Base-by-base conservation (phyloP, 1,140 invertebrate genomes). In the Reticulitermes speratus region DNA sequence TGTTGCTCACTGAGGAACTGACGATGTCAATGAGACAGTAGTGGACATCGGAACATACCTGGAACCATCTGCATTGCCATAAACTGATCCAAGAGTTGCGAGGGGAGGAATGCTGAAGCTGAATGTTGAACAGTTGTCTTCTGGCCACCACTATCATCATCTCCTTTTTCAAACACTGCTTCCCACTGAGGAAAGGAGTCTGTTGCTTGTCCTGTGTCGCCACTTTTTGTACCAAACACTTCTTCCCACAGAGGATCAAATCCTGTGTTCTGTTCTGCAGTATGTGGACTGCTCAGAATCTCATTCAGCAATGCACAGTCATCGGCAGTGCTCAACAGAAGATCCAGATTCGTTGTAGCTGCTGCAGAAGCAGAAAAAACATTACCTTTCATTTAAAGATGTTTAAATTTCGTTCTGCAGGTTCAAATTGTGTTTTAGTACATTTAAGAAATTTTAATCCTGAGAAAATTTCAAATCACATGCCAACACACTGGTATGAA, bases 261-360 rank as follows among this genome's bases (percentile, higher is more conserved):
- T 75, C 87, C 89, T 21, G 86, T 89, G 84, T 90, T 89, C 38
- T 44, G 48, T 19, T 69, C 85, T 38, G 85, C 81, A 38, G 48
- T 16, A 38, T 52, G 45, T 82, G 59, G 65, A 75, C 30, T 30
- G 44, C 48, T 44, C 1, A 92, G 87, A 85, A 92, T 91, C n/a
- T 91, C 91, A 87, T 91, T 90, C 23, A 91, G 88, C 65, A 91
- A 88, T 25, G 89, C 88, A 38, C 91, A 88, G 85, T 89, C 91
- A 86, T 91, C 91, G 0, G 90, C 90, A 32, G 88, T 89, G 85
- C 38, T 89, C 87, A n/a, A 90, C 88, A 75, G 91, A 86, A 38
- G 89, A 89, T 86, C 90, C 21, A 48, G 81, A 23, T 48, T 75
- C 25, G 25, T 45, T 21, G 25, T 48, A 21, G 75, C 81, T 6